Conservation (phyloP, 2,888 invertebrate species). For the Trissolcus japonicus region DNA sequence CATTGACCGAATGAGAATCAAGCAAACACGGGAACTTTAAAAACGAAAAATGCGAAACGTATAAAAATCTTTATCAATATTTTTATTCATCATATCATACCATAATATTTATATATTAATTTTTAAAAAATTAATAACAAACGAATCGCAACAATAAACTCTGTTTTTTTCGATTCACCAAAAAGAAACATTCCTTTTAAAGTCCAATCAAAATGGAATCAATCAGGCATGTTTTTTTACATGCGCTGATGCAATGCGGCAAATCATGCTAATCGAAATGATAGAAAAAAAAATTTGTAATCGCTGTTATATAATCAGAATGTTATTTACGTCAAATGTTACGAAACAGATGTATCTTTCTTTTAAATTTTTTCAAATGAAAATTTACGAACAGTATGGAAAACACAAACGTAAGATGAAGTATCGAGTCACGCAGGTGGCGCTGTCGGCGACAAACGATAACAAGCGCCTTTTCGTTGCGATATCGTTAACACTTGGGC, state of each 20-base stretch:
- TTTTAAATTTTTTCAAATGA: too few relatives aligned
- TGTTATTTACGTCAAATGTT: too few relatives aligned
- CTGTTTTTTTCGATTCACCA: slow-evolving; percentile 18
- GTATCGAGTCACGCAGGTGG: slow-evolving; percentile 8
- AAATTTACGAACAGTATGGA: not conserved
- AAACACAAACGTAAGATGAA: slow-evolving; percentile 6
- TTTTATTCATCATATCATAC: slow-evolving; percentile 47
- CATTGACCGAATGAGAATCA: not conserved
- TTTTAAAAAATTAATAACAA: slow-evolving; percentile 51
- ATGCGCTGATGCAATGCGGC: too few relatives aligned
- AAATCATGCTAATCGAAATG: not conserved
- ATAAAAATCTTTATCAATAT: slow-evolving; percentile 29
- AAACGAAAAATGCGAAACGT: slow-evolving; percentile 25
- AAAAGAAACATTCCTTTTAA: slow-evolving; percentile 9
- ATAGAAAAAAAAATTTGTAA: not conserved
- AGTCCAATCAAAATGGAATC: too few relatives aligned
- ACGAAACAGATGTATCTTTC: too few relatives aligned
- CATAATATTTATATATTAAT: slow-evolving; percentile 31
- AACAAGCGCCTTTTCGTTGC: slow-evolving; percentile 26
- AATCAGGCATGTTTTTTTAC: too few relatives aligned
- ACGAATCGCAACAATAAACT: slow-evolving; percentile 45
- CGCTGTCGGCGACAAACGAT: slow-evolving; percentile 6
- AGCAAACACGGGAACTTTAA: not conserved
- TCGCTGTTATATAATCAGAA: too few relatives aligned
- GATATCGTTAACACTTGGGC: slow-evolving; percentile 64